phyloP scores from a whole-genome alignment of 2,888 invertebrate species.

The Lissocephala sabroskyi region DNA sequence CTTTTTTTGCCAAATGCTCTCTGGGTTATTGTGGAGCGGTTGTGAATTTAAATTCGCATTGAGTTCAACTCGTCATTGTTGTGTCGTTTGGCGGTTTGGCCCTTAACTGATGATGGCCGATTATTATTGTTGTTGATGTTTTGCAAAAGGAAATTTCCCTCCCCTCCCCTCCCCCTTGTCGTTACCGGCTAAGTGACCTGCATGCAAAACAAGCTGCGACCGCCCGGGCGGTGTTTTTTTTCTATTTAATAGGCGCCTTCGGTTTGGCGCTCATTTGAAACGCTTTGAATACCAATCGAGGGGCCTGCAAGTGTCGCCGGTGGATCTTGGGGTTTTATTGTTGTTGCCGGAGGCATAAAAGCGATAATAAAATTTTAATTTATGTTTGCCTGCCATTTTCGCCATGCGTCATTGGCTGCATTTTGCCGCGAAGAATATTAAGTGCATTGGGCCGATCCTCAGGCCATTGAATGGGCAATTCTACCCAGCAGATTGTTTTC shows the following conservation, averaged over 20 bases:
- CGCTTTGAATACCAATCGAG: conserved; percentile 51
- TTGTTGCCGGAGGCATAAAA: conserved; percentile 24
- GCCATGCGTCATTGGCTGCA: conserved; percentile 7
- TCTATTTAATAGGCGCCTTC: conserved; percentile 21
- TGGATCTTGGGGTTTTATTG: no score
- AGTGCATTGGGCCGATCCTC: no score
- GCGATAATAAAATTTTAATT: conserved; percentile 26
- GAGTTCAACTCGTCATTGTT: no score
- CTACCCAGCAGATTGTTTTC: no score
- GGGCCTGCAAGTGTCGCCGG: conserved; percentile 3
- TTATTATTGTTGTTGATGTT: conserved; percentile 1
- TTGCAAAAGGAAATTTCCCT: conserved; percentile 27
- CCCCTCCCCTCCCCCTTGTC: neutral
- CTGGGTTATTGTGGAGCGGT: no score
- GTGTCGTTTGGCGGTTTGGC: no score
- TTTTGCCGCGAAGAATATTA: no score
- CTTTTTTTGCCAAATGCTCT: no score
- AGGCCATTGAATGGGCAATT: no score
- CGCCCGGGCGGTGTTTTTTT: conserved; percentile 31
- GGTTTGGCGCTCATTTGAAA: conserved; percentile 38
- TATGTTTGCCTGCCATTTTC: conserved; percentile 18
- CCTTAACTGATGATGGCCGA: conserved; percentile 31
- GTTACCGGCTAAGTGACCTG: conserved; percentile 8
- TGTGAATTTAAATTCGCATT: no score
- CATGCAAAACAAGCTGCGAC: conserved; percentile 24